phyloP scores from a whole-genome alignment of 2,888 invertebrate species.

The Chymomyza procnemis region DNA sequence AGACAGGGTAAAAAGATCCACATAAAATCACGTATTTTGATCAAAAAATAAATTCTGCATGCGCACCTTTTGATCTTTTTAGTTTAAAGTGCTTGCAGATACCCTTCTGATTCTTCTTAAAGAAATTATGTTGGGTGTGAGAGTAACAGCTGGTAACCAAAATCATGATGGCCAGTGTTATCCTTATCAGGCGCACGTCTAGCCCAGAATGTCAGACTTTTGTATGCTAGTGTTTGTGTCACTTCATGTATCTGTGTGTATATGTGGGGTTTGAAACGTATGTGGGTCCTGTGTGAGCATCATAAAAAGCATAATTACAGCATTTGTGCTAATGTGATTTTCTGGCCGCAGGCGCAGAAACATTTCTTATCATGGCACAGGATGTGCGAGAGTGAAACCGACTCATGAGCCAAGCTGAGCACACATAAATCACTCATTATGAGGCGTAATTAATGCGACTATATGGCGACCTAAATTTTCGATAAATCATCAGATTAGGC shows the following conservation, averaged over 20 bases:
- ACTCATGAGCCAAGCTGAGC: conserved; percentile 35
- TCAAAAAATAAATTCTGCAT: too few relatives aligned
- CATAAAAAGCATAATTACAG: conserved; percentile 74
- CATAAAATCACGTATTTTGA: too few relatives aligned
- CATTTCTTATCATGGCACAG: conserved; percentile 57
- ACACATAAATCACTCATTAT: conserved; percentile 79
- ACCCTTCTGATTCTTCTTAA: neutral
- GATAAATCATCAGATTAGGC: conserved; percentile 79
- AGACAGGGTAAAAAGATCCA: too few relatives aligned
- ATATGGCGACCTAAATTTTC: conserved; percentile 78
- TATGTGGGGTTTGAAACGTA: conserved; percentile 21
- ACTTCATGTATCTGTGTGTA: conserved; percentile 23
- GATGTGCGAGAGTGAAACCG: conserved; percentile 40
- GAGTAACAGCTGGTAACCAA: neutral
- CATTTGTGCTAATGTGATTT: conserved; percentile 75
- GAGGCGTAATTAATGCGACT: conserved; percentile 79
- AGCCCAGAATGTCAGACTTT: neutral
- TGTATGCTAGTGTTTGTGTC: neutral
- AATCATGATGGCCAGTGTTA: neutral
- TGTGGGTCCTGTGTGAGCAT: conserved; percentile 41
- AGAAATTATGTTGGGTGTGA: neutral
- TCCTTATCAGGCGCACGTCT: conserved; percentile 24
- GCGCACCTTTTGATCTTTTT: too few relatives aligned
- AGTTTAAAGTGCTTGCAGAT: too few relatives aligned
- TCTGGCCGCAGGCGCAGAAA: conserved; percentile 64